A percentile compares a stretch with the other conserved stretches of the same genome.
Conservation (phyloP, 2,888 invertebrate species). For the Folsomia manolachei region DNA sequence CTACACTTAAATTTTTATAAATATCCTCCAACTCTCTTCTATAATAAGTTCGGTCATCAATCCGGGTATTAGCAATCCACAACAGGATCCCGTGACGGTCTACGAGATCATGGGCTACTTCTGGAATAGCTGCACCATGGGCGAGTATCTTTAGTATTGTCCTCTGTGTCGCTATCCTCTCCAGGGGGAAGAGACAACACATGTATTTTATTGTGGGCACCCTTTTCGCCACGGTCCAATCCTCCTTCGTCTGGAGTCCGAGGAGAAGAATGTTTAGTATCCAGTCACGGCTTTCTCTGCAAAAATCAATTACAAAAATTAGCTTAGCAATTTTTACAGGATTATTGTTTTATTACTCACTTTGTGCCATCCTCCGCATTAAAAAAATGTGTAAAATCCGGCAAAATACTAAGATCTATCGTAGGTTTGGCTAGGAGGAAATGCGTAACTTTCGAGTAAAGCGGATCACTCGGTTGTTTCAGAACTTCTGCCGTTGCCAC, state of each 20-base stretch:
- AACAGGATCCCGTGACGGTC: slow-evolving; percentile 43
- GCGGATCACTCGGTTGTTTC: slow-evolving; percentile 38
- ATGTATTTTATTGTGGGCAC: slow-evolving; percentile 45
- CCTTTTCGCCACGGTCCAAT: slow-evolving; percentile 46
- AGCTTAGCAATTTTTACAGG: background rate
- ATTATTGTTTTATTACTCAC: slow-evolving; percentile 27
- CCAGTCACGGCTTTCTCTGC: slow-evolving; percentile 47
- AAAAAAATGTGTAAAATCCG: slow-evolving; percentile 46
- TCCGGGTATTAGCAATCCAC: slow-evolving; percentile 40
- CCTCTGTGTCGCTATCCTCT: slow-evolving; percentile 36
- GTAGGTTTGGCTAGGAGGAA: slow-evolving; percentile 44
- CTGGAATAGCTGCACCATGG: slow-evolving; percentile 41
- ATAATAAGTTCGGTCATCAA: slow-evolving; percentile 18
- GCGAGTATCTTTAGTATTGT: slow-evolving; percentile 40
- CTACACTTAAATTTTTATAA: slow-evolving; percentile 25
- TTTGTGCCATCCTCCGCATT: slow-evolving; percentile 46
- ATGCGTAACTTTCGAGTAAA: slow-evolving; percentile 42
- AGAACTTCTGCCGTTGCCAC: slow-evolving; percentile 43
- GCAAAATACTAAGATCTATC: slow-evolving; percentile 44
- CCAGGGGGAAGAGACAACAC: slow-evolving; percentile 44
- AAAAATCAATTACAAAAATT: too few relatives aligned
- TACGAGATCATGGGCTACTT: slow-evolving; percentile 44
- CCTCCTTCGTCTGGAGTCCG: slow-evolving; percentile 40
- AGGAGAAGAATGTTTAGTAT: slow-evolving; percentile 40
- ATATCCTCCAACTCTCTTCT: slow-evolving; percentile 33